Evolutionary conservation across 2,113 vertebrate genomes (phyloP).

Genomic region (Notechis scutatus): DNA sequence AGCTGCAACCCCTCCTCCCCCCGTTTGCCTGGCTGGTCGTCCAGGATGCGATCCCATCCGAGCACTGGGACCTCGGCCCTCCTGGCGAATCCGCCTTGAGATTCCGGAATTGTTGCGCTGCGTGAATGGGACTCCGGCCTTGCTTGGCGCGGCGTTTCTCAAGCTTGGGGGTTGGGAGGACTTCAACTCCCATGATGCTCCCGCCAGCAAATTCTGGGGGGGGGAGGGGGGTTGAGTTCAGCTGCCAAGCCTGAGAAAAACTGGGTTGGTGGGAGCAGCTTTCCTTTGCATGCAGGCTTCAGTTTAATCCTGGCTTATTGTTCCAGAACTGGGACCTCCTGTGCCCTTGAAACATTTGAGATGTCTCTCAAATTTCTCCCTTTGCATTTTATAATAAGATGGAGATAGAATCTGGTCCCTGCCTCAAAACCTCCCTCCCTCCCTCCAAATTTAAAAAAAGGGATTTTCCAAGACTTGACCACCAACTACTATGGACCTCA

Average conservation of each 20-base stretch:
- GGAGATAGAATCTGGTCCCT: not conserved
- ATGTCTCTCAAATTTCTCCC: not conserved
- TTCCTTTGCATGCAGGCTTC: not conserved
- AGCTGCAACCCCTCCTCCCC: not conserved
- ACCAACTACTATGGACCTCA: no score
- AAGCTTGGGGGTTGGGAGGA: no score
- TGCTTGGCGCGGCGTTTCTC: not conserved
- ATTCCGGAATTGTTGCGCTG: fast-evolving
- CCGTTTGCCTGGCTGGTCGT: not conserved
- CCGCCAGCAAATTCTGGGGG: not conserved
- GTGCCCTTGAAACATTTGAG: not conserved
- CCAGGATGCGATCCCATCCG: not conserved
- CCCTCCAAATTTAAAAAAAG: not conserved
- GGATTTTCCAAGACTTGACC: not conserved
- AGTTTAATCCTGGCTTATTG: not conserved
- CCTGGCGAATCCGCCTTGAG: not conserved
- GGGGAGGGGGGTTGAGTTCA: no score
- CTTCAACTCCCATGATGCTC: not conserved
- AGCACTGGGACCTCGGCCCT: not conserved
- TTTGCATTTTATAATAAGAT: not conserved
- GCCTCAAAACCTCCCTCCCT: not conserved
- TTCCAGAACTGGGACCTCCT: not conserved
- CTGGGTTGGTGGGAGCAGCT: not conserved
- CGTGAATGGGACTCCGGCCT: not conserved
- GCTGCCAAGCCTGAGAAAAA: not conserved